Evolutionary conservation across 2,888 invertebrate genomes (phyloP).

Genomic region (Synergus laeviventris): DNA sequence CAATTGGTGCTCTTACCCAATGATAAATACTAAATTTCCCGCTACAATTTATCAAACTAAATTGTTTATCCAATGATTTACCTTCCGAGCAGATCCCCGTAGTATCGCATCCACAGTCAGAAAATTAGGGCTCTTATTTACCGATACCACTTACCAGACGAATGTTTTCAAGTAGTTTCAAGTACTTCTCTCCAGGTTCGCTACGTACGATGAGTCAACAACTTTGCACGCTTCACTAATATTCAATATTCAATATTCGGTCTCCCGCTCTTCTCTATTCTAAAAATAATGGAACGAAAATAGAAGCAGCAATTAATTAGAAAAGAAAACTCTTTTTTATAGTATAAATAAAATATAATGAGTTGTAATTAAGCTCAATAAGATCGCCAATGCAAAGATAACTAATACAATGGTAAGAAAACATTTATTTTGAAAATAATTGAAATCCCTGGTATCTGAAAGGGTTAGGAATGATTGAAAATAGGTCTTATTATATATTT

Average conservation of each 20-base stretch:
- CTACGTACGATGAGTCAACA: constrained; percentile 21
- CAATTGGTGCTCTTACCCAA: no score
- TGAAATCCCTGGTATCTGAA: not conserved
- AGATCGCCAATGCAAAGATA: no score
- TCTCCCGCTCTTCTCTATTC: not conserved
- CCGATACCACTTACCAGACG: not conserved
- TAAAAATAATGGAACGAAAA: not conserved
- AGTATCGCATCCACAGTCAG: not conserved
- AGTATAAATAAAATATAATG: no score
- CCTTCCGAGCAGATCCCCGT: not conserved
- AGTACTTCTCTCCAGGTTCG: constrained; percentile 34
- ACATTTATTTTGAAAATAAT: no score
- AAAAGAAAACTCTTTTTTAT: no score
- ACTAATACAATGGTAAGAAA: no score
- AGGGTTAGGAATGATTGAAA: constrained; percentile 37
- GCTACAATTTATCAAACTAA: not conserved
- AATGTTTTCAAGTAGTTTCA: constrained; percentile 33
- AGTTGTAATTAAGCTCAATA: no score
- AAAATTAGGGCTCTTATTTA: constrained; percentile 10
- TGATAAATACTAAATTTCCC: not conserved
- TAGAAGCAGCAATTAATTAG: not conserved
- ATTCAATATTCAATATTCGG: constrained; percentile 34
- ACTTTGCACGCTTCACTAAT: constrained; percentile 16
- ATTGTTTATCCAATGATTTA: not conserved
- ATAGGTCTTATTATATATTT: constrained; percentile 64